Conservation (phyloP, 2,888 invertebrate species). For the Eurytoma californica region DNA sequence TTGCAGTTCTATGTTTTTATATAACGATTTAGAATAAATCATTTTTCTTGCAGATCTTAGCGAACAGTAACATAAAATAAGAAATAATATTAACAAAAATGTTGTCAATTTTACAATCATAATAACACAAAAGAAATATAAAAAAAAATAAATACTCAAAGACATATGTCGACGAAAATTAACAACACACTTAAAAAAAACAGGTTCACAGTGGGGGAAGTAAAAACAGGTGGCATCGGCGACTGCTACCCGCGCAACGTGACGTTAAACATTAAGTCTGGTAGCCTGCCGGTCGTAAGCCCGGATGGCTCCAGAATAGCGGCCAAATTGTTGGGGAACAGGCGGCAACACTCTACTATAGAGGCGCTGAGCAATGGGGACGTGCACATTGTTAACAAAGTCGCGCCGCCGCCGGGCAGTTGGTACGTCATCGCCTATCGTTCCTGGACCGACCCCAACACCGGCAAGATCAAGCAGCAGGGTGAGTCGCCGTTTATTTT, state of each 20-base stretch:
- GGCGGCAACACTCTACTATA: constrained; percentile 77
- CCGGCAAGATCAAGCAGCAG: constrained; percentile 84
- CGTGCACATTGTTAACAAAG: constrained; percentile 79
- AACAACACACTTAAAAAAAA: not conserved
- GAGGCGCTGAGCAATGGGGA: constrained; percentile 80
- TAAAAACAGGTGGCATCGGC: constrained; percentile 77
- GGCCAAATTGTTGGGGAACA: constrained; percentile 78
- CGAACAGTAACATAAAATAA: too few species aligned
- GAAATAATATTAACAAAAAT: too few species aligned
- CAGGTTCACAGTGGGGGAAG: constrained; percentile 70
- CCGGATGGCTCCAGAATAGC: constrained; percentile 89
- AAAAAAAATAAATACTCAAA: too few species aligned
- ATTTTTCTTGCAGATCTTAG: too few species aligned
- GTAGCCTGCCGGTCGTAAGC: constrained; percentile 88
- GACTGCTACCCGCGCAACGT: constrained; percentile 80
- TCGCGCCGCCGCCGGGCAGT: constrained; percentile 83
- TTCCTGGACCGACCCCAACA: constrained; percentile 85
- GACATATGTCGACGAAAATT: too few species aligned
- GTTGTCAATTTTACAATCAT: constrained; percentile 3
- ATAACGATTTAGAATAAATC: too few species aligned
- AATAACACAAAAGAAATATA: too few species aligned
- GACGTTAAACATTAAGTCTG: constrained; percentile 85
- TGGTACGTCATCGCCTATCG: constrained; percentile 89
- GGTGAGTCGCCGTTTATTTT: constrained; percentile 75
- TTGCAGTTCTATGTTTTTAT: too few species aligned